Percentiles rank a stretch among this genome's conserved stretches.
Conservation (phyloP, 1,140 invertebrate genomes). For the Teleogryllus occipitalis region DNA sequence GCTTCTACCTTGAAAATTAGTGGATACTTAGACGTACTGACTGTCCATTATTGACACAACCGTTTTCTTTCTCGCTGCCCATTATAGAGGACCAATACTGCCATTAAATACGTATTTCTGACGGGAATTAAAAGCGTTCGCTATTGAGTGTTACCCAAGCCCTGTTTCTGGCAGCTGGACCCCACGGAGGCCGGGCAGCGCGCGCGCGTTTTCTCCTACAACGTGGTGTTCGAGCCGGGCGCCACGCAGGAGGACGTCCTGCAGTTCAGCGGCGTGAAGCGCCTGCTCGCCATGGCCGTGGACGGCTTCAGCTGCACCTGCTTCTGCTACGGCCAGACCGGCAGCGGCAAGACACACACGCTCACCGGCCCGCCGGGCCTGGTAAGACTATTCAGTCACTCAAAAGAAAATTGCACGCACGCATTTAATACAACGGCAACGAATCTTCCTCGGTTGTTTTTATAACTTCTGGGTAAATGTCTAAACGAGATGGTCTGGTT, state of each 20-base stretch:
- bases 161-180: neutral
- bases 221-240: slow-evolving; percentile 81
- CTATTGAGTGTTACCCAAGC: no score
- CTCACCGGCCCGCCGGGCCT: slow-evolving; percentile 83
- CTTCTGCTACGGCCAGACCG: slow-evolving; percentile 95
- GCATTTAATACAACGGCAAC: no score
- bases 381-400: slow-evolving; percentile 41
- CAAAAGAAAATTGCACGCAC: no score
- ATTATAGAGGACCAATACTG: neutral
- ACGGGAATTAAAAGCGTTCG: neutral
- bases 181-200: slow-evolving; percentile 44
- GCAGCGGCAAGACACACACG: slow-evolving; percentile 92
- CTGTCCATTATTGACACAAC: no score
- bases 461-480: no score
- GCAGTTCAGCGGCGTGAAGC: slow-evolving; percentile 60
- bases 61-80: no score
- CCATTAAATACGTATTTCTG: neutral
- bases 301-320: slow-evolving; percentile 89
- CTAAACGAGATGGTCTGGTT: no score
- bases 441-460: no score
- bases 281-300: slow-evolving; percentile 83
- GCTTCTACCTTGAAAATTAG: no score
- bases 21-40: no score
- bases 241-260: slow-evolving; percentile 64
- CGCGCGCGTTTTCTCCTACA: slow-evolving; percentile 72